These are phyloP conservation scores for Macaca mulatta DNA, from an alignment of 2,113 vertebrate genomes.

Conservation along the genomic window DNA sequence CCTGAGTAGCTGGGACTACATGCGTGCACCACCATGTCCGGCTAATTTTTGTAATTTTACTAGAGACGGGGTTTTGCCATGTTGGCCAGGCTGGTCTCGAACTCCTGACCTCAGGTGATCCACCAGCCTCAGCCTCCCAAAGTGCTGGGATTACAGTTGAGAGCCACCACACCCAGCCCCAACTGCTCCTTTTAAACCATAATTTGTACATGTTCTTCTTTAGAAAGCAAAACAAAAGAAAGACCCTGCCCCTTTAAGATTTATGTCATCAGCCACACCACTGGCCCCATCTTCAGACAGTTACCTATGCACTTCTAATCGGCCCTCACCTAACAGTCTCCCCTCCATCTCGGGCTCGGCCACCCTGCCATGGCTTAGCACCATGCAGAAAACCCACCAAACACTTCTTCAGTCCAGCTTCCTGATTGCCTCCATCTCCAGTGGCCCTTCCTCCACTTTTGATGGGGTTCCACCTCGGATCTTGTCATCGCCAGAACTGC, in stretches of 20 bases:
- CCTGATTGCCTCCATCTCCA: not conserved
- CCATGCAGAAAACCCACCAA: accelerated
- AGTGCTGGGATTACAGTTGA: too few relatives aligned
- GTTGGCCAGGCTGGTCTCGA: too few relatives aligned
- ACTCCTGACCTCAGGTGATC: too few relatives aligned
- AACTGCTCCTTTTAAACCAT: not conserved
- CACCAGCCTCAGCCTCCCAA: too few relatives aligned
- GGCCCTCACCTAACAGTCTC: accelerated
- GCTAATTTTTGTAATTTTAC: too few relatives aligned
- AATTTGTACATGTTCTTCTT: not conserved
- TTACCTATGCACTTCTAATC: not conserved
- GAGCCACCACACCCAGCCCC: too few relatives aligned
- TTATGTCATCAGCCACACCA: not conserved
- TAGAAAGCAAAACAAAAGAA: not conserved
- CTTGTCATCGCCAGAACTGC: not conserved
- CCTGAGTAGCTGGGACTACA: too few relatives aligned
- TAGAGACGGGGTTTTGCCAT: too few relatives aligned
- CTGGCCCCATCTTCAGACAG: accelerated
- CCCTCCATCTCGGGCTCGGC: not conserved
- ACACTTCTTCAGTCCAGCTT: not conserved
- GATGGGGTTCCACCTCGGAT: not conserved
- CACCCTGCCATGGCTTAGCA: too few relatives aligned
- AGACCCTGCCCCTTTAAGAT: not conserved
- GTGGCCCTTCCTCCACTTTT: not conserved
- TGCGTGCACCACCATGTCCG: accelerated